Conservation (phyloP, 2,888 invertebrate genomes). For the Polyommatus iphigenia region DNA sequence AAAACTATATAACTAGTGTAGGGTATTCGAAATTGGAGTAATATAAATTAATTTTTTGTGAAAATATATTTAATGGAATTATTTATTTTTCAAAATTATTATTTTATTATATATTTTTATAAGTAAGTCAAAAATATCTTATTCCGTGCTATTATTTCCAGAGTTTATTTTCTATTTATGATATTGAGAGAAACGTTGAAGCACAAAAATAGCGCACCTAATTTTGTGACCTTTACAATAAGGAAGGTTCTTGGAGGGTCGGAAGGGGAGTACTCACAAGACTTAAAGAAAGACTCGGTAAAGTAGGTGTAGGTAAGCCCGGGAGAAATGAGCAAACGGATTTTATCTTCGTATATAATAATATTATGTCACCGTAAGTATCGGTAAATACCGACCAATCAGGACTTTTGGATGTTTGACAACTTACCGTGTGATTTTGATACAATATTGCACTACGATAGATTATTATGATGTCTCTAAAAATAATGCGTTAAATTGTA, state of each 20-base stretch:
- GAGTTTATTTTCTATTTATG: slow-evolving; percentile 12
- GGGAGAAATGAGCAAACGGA: slow-evolving; percentile 14
- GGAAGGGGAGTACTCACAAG: slow-evolving; percentile 27
- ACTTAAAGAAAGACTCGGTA: slow-evolving; percentile 29
- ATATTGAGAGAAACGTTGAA: background rate
- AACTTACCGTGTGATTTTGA: background rate
- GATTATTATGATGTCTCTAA: background rate
- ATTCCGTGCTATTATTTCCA: background rate
- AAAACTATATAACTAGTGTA: background rate
- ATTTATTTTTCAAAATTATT: slow-evolving; percentile 23
- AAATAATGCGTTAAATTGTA: background rate
- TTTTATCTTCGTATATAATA: slow-evolving; percentile 27
- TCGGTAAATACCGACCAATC: background rate
- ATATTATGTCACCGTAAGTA: background rate
- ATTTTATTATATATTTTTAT: slow-evolving; percentile 4
- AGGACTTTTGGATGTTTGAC: background rate
- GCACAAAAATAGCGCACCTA: slow-evolving; percentile 28
- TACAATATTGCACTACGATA: background rate
- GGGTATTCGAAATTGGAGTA: slow-evolving; percentile 12
- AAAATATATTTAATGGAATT: slow-evolving; percentile 20
- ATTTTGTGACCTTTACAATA: slow-evolving; percentile 24
- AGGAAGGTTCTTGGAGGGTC: slow-evolving; percentile 6
- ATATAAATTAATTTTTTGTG: slow-evolving; percentile 15
- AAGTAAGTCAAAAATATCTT: background rate
- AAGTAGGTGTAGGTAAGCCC: slow-evolving; percentile 26